These are phyloP conservation scores for Papio anubis DNA, from an alignment of 2,113 vertebrate species.

Conservation along the genomic window DNA sequence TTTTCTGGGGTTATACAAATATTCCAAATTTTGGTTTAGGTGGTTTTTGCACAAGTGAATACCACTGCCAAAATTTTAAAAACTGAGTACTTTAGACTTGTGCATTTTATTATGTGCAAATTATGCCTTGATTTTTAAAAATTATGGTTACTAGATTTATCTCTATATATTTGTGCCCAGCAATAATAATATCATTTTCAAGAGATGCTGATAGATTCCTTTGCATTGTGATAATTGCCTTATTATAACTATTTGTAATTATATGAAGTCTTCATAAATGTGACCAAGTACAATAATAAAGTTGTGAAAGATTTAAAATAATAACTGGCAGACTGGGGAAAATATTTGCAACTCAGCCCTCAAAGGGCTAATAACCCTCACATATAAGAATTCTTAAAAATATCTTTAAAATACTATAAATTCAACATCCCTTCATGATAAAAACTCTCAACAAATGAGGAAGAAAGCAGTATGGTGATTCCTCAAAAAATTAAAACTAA, in stretches of 20 bases:
- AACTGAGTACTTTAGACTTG: background rate
- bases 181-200: conserved; percentile 57
- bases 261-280: conserved; percentile 57
- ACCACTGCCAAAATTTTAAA: background rate
- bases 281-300: conserved; percentile 50
- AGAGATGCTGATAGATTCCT: background rate
- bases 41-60: background rate
- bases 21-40: background rate
- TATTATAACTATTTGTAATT: conserved; percentile 57
- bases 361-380: background rate
- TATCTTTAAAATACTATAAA: background rate
- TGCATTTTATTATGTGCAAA: conserved; percentile 4
- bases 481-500: background rate
- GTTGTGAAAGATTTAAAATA: conserved; percentile 26
- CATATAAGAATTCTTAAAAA: conserved; percentile 5
- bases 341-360: conserved; percentile 18
- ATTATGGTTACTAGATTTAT: conserved; percentile 36
- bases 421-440: background rate
- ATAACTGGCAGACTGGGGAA: background rate
- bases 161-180: background rate
- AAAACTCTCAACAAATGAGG: background rate
- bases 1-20: background rate
- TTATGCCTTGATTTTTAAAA: background rate
- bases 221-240: conserved; percentile 44
- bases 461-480: background rate